Percentiles rank a stretch among this genome's conserved stretches.
Conservation (phyloP, 2,797 vertebrate species). For the Euphonia xanthogaster region DNA sequence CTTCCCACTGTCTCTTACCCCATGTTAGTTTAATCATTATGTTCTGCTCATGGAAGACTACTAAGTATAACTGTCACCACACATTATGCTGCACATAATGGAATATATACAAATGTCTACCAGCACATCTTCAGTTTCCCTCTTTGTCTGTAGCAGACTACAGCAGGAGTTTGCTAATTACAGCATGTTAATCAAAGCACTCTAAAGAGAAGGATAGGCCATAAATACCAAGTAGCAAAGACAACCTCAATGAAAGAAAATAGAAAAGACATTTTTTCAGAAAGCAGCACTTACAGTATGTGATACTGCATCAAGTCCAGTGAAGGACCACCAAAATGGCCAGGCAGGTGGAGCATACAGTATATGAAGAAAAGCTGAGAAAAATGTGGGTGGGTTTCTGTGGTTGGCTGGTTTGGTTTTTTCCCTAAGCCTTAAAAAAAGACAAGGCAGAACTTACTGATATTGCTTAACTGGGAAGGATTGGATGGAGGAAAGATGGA, state of each 20-base stretch:
- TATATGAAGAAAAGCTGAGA: background rate
- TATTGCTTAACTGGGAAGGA: background rate
- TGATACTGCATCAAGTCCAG: background rate
- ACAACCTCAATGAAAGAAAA: background rate
- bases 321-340: background rate
- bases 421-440: background rate
- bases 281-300: background rate
- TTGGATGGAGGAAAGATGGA: background rate
- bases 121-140: background rate
- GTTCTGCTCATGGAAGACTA: background rate
- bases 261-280: background rate
- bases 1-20: background rate
- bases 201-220: background rate
- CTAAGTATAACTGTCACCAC: background rate
- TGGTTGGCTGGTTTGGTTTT: background rate
- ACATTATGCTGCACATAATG: background rate
- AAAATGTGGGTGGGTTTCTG: background rate
- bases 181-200: background rate
- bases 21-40: background rate
- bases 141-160: background rate
- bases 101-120: background rate
- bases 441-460: background rate
- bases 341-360: background rate
- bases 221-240: background rate
- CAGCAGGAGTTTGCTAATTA: background rate